phyloP scores from a whole-genome alignment of 2,888 invertebrate species.

The Noctua comes region DNA sequence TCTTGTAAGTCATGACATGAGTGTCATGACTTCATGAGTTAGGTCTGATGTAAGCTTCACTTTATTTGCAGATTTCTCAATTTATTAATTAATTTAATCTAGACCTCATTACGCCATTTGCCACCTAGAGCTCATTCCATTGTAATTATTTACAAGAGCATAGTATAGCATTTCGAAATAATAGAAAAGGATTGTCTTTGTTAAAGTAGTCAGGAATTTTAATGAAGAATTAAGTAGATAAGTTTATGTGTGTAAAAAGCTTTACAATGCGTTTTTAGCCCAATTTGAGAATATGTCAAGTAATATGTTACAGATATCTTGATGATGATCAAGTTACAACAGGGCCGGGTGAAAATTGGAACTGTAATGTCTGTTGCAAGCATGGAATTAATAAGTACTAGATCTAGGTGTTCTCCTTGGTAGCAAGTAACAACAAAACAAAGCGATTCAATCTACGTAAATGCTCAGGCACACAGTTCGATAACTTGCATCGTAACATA shows the following conservation, averaged over 20 bases:
- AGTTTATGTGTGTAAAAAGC: constrained; percentile 15
- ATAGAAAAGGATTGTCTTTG: constrained; percentile 44
- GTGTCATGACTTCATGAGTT: no score
- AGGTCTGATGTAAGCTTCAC: background rate
- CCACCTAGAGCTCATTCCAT: constrained; percentile 1
- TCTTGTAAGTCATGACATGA: no score
- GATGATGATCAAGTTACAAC: background rate
- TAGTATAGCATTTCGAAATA: constrained; percentile 25
- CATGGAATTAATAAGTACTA: background rate
- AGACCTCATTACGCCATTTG: background rate
- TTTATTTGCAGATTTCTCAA: background rate
- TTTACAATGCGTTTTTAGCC: constrained; percentile 32
- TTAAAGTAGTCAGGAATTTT: constrained; percentile 42
- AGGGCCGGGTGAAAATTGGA: background rate
- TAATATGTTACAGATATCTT: background rate
- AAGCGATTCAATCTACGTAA: constrained; percentile 12
- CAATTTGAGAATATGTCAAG: background rate
- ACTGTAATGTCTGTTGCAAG: background rate
- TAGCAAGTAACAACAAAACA: background rate
- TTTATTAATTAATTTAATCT: background rate
- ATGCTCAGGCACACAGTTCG: background rate
- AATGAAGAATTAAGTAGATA: constrained; percentile 18
- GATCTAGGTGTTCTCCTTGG: background rate
- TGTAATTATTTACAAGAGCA: constrained; percentile 18
- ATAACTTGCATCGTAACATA: constrained; percentile 30